Base-by-base conservation (phyloP, 2,113 vertebrate species). In the Lethenteron reissneri region DNA sequence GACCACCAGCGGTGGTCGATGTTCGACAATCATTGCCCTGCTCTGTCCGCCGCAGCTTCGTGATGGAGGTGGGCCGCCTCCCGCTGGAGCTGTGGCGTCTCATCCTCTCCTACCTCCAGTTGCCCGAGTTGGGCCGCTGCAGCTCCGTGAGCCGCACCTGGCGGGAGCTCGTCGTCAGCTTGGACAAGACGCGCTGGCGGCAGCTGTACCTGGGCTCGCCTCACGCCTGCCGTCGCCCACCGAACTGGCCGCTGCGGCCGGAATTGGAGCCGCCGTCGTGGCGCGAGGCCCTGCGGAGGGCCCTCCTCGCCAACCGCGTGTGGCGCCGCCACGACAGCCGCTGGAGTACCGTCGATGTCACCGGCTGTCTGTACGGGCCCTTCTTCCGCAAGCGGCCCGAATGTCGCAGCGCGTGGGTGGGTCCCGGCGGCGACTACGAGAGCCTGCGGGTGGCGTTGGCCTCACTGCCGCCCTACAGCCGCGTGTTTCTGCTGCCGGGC, bases 151-250 rank as follows among this genome's bases (percentile, higher is more conserved):
- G 86, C 79, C 80, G 82, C 19, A 82, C 85, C 17, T 94, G 88
- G 86, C 74, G 80, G 0, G 81, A 90, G 10, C 84, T 95, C 8
- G 75, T 92, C 73, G 81, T 90, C 73, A 90, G 89, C 57, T 81
- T 92, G 5, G 88, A 92, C 70, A 89, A 85, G 73, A 94, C 88
- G 0, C 85, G 86, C 72, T 94, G 89, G 88, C 82, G 83, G n/a
- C 87, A 88, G 74, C 81, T 85, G 9, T 92, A 87, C 73, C 78
- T 91, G 41, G 78, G 83, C 59, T 87, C 83, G 74, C 41, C 41
- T 41, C 78, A 81, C 0, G 81, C 88, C 76, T 87, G 85, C 78
- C 77, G 85, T 2, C 88, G 89, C 72, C 41, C 41, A 7, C 89
- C 91, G 58, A 92, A 86, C 78, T 89, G 87, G 87, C 87, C 88